Evolutionary conservation across 53 echinoderm and acorn worm species (phyloP), one percentile per base, ranked within the genome.

Genomic region (Arbacia lixula): DNA sequence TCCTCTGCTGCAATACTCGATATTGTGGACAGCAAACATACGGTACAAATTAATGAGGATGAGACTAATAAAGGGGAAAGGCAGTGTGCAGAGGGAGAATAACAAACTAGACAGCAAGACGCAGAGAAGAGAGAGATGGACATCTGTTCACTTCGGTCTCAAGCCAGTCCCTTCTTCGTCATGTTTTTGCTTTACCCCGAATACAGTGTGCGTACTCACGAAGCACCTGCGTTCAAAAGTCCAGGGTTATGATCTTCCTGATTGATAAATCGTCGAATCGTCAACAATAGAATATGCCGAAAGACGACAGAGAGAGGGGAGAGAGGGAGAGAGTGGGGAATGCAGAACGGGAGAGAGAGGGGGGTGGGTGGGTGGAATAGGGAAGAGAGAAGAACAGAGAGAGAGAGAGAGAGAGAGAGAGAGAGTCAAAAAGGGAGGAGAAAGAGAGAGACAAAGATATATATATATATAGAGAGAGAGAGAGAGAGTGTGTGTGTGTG

Each of bases 211-310:
- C 66, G 36, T 66, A 66, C 66, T 66, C 38, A 39, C 20, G 37
- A 66, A 37, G 66, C 66, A 66, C 66, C 66, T 66, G 66, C 66
- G 22, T 38, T 37, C 38, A n/a, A 66, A 66, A 39, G 38, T 66
- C 66, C 66, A 66, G 66, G 66, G 66, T 66, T 36, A 21, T 6
- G 38, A 12, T 9, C 66, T 20, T 35, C 38, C 5, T 38, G 66
- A 37, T 66, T 66, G 66, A 66, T 66, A 66, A 66, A 66, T 66
- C 20, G 66, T 66, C 35, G 4, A 66, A 66, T 37, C 36, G 66
- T 66, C 66, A 66, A 66, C 66, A 66, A 66, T 36, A 37, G 21
- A 36, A 10, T 14, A 21, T 14, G 55, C 8, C 34, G 14, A 62
- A 34, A 16, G 12, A 12, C 17, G 19, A 1, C 31, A 14, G 58